Percentiles rank a stretch among this genome's conserved stretches.
phyloP scores from a whole-genome alignment of 2,888 invertebrate species.

The Heliconius aoede region DNA sequence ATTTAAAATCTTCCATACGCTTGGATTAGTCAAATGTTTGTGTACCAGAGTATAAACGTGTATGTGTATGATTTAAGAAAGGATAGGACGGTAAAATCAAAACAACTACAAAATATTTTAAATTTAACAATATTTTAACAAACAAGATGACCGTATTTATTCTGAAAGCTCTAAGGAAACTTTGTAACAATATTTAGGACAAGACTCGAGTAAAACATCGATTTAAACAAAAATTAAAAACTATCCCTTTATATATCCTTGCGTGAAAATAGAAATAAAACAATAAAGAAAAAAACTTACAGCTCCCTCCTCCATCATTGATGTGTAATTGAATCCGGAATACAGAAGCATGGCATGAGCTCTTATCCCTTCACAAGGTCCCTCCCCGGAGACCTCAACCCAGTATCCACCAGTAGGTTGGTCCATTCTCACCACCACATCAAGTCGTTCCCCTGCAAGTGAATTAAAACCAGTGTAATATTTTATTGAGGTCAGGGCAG shows the following conservation, averaged over 20 bases:
- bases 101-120: too few species aligned
- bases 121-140: too few species aligned
- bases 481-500: background rate
- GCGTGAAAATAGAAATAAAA: background rate
- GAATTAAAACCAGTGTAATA: constrained; percentile 16
- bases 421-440: constrained; percentile 82
- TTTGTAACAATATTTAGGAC: too few species aligned
- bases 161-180: too few species aligned
- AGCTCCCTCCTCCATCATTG: constrained; percentile 65
- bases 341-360: constrained; percentile 78
- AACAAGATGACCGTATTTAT: too few species aligned
- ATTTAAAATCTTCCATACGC: too few species aligned
- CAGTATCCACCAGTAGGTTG: constrained; percentile 81
- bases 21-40: too few species aligned
- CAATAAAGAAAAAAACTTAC: constrained; percentile 50
- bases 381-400: constrained; percentile 78
- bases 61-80: too few species aligned
- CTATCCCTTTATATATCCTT: background rate
- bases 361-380: constrained; percentile 74
- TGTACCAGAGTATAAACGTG: too few species aligned
- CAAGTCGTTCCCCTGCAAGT: constrained; percentile 85
- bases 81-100: too few species aligned
- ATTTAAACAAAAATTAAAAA: background rate
- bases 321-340: constrained; percentile 78
- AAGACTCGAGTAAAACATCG: too few species aligned